phyloP scores from a whole-genome alignment of 2,888 invertebrate species.

The Hirtodrosophila trivittata region DNA sequence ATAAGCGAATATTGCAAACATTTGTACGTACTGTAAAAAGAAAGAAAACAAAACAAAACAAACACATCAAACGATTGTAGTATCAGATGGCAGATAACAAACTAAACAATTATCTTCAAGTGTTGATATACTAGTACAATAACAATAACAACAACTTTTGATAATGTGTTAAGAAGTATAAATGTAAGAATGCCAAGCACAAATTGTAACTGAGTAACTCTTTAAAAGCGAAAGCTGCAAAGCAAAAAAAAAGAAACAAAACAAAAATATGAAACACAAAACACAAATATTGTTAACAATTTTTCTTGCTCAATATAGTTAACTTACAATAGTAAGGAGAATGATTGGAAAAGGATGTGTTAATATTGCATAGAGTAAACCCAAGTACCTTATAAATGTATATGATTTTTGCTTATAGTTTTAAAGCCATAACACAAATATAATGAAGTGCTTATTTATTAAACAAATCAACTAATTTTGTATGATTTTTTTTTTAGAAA shows the following conservation, averaged over 20 bases:
- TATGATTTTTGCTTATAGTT: constrained; percentile 67
- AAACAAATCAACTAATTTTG: constrained; percentile 31
- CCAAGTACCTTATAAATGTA: constrained; percentile 77
- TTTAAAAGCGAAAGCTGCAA: constrained; percentile 37
- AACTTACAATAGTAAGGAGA: constrained; percentile 42
- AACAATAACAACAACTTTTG: constrained; percentile 43
- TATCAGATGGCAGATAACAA: constrained; percentile 54
- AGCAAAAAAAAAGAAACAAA: constrained; percentile 28
- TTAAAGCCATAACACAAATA: constrained; percentile 46
- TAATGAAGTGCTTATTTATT: constrained; percentile 58
- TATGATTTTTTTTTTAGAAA: constrained; percentile 28
- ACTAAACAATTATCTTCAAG: constrained; percentile 31
- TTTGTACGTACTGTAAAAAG: constrained; percentile 49
- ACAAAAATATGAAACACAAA: constrained; percentile 35
- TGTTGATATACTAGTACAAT: constrained; percentile 34
- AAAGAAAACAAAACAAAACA: constrained; percentile 26
- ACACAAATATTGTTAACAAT: constrained; percentile 58
- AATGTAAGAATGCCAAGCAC: constrained; percentile 58
- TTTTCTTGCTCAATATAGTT: constrained; percentile 64
- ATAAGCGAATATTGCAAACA: constrained; percentile 58
- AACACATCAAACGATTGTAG: constrained; percentile 58
- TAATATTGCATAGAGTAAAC: constrained; percentile 62
- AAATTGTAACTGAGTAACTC: constrained; percentile 46
- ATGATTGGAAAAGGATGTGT: constrained; percentile 35
- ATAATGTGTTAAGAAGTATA: constrained; percentile 61